phyloP scores from a whole-genome alignment of 1,140 invertebrate genomes.

The Zaprionus taronus region DNA sequence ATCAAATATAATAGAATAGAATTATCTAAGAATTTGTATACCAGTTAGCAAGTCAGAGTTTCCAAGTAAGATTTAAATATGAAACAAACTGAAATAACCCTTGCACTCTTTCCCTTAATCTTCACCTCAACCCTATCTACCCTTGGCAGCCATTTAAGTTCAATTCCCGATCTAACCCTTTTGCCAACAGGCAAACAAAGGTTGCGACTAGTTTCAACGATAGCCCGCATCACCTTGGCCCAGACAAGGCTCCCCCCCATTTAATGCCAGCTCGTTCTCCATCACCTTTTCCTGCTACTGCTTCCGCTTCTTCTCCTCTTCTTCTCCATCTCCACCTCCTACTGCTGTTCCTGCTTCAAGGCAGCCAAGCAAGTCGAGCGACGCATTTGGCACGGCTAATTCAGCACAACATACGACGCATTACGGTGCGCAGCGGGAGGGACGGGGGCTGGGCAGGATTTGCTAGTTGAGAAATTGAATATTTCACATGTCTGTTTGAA shows the following conservation, averaged over 20 bases:
- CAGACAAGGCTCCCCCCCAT: not conserved
- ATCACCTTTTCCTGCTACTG: not conserved
- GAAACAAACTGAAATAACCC: not conserved
- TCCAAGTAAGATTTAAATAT: not conserved
- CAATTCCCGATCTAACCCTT: conserved; percentile 13
- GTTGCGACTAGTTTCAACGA: conserved; percentile 31
- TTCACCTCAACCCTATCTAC: not conserved
- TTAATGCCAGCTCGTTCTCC: not conserved
- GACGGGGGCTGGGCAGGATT: conserved; percentile 32
- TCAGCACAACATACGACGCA: conserved; percentile 52
- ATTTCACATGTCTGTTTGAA: conserved; percentile 68
- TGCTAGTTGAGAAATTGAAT: conserved; percentile 65
- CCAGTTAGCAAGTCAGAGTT: not conserved
- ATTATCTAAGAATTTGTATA: not conserved
- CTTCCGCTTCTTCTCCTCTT: not conserved
- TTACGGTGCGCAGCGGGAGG: conserved; percentile 22
- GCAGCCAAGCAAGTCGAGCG: conserved; percentile 38
- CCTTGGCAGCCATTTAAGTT: conserved; percentile 37
- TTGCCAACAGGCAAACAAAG: conserved; percentile 27
- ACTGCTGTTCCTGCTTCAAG: too few species aligned
- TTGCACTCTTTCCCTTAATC: not conserved
- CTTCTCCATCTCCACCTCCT: not conserved
- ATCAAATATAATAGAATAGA: too few species aligned
- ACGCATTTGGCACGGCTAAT: conserved; percentile 60
- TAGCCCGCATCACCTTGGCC: conserved; percentile 45